phyloP scores from a whole-genome alignment of 2,113 vertebrate genomes.

The Enhydra lutris region DNA sequence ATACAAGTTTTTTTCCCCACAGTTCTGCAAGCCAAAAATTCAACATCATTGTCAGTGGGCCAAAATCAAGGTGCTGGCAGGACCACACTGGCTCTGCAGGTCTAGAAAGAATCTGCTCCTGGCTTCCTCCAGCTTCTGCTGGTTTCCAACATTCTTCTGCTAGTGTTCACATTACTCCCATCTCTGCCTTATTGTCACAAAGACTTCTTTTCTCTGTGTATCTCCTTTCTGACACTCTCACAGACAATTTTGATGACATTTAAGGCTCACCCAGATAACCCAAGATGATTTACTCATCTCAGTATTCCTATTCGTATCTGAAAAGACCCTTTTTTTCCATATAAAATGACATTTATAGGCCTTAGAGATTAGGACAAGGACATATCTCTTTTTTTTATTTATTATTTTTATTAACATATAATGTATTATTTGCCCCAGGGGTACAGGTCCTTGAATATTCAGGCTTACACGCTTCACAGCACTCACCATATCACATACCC shows the following conservation, averaged over 20 bases:
- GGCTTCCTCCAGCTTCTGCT: not conserved
- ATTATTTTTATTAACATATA: too few relatives aligned
- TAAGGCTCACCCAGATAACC: not conserved
- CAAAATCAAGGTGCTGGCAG: not conserved
- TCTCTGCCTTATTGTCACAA: not conserved
- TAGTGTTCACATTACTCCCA: not conserved
- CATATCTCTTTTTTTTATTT: too few relatives aligned
- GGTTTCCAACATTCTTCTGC: not conserved
- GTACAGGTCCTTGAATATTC: too few relatives aligned
- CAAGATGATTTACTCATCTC: not conserved
- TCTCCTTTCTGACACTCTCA: not conserved
- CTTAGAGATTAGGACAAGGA: not conserved
- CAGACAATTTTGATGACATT: not conserved
- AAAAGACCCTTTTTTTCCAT: not conserved
- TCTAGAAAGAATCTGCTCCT: not conserved
- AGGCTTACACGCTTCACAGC: too few relatives aligned
- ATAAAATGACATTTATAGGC: not conserved
- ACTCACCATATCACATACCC: too few relatives aligned
- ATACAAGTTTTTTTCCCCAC: not conserved
- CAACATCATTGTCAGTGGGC: not conserved
- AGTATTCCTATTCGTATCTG: not conserved
- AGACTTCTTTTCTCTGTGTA: not conserved
- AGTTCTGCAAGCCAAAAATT: not conserved
- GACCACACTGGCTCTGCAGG: too few relatives aligned
- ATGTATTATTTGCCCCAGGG: too few relatives aligned